A percentile compares a stretch with the other conserved stretches of the same genome.
phyloP scores from a whole-genome alignment of 2,888 invertebrate genomes.

The Coremacera marginata region DNA sequence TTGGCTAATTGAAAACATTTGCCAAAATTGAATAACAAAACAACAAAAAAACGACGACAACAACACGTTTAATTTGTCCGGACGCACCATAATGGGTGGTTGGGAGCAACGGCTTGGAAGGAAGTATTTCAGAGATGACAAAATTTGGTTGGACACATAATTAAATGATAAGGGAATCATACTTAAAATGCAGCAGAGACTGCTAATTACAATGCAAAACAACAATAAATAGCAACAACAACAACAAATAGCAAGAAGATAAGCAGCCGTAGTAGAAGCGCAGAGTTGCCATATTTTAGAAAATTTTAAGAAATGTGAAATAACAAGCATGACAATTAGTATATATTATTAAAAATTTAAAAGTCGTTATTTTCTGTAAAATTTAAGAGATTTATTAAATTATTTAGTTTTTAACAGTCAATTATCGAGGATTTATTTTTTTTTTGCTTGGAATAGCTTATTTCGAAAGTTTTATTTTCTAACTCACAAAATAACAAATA shows the following conservation, averaged over 20 bases:
- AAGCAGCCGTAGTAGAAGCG: too few species aligned
- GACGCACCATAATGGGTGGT: not conserved
- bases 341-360: too few species aligned
- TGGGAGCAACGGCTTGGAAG: not conserved
- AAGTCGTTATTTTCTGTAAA: too few species aligned
- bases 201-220: not conserved
- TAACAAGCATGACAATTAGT: not conserved
- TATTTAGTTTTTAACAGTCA: too few species aligned
- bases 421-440: too few species aligned
- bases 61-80: not conserved
- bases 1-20: constrained; percentile 19
- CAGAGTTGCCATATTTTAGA: not conserved
- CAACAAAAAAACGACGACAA: not conserved
- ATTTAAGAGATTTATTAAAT: too few species aligned
- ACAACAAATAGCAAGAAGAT: not conserved
- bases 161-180: not conserved
- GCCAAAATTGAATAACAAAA: not conserved
- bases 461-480: too few species aligned
- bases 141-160: not conserved
- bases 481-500: too few species aligned
- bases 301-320: not conserved
- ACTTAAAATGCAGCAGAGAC: not conserved
- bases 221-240: not conserved
- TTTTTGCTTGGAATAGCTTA: too few species aligned
- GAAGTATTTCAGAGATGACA: too few species aligned